Evolutionary conservation across 2,113 vertebrate genomes (phyloP), one percentile per base, ranked within the genome.

Genomic region (Gallinago undulata): DNA sequence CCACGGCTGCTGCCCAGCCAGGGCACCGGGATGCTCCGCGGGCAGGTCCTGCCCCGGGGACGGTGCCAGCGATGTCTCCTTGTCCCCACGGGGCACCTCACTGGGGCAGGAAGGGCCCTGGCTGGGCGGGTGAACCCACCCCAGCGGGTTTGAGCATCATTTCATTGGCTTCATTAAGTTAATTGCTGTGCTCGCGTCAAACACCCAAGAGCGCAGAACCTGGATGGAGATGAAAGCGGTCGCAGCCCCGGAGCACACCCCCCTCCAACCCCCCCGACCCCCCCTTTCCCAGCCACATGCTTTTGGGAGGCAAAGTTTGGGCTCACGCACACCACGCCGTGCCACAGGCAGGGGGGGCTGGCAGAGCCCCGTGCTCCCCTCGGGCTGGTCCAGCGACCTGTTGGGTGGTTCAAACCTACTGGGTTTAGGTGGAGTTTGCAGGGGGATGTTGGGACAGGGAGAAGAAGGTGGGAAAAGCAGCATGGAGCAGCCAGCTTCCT

Each of bases 221-320:
- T 96, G 96, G 95, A 89, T 1, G 10, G 82, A 95, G 94, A 95
- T 97, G 94, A 96, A 97, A 96, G 94, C 48, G 22, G 92, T 30
- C 28, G 21, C 25, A 39, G 76, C 37, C 68, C 64, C 6, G 28
- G 51, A 75, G 66, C 4, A 3, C 18, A 11, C 63, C 68, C 62
- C 70, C 45, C 60, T 51, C 66, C 73, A 39, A 39, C 73, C 51
- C 31, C 57, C 53, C 63, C 31, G 47, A 4, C 45, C 19, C 45
- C 62, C 73, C 73, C 48, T 41, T 67, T 57, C 64, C 28, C 0
- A 2, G 79, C 56, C 7, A 0, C 0, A 5, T 0, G 3, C 66
- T 94, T 53, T 39, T 6, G 12, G 56, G 56, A 89, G 41, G 78
- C 37, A 84, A 1, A 27, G 1, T 10, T 85, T 8, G 13, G 51